A percentile compares a stretch with the other conserved stretches of the same genome.
Evolutionary conservation across 2,797 vertebrate species (phyloP).

Genomic region (Poeciliopsis turneri): DNA sequence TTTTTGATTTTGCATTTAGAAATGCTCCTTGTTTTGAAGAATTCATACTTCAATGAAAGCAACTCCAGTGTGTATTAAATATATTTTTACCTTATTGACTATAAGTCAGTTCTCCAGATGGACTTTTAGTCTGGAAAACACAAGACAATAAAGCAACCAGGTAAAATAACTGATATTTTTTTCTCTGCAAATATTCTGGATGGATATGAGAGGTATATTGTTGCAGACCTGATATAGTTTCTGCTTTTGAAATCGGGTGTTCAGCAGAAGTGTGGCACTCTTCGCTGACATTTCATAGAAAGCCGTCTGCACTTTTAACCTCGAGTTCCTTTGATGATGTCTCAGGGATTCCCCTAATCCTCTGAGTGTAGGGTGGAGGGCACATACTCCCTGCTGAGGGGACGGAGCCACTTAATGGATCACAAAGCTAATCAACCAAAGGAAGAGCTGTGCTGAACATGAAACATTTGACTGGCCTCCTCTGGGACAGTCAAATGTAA

Average conservation of each 20-base stretch:
- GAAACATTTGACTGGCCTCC: conserved; percentile 46
- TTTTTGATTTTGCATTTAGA: background rate
- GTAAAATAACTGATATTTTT: background rate
- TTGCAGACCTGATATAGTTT: background rate
- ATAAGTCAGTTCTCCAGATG: no score
- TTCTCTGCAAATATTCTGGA: background rate
- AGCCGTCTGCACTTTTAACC: conserved; percentile 58
- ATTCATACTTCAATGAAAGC: background rate
- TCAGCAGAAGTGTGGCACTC: conserved; percentile 22
- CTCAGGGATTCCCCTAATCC: conserved; percentile 74
- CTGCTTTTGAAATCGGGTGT: conserved; percentile 7
- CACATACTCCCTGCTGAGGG: conserved; percentile 59
- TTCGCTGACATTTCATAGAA: conserved; percentile 38
- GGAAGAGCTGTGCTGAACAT: conserved; percentile 60
- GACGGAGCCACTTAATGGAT: conserved; percentile 77
- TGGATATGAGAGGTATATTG: no score
- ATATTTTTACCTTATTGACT: no score
- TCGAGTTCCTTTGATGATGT: conserved; percentile 74
- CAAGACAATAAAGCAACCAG: background rate
- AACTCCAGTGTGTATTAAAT: no score
- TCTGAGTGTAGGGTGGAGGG: conserved; percentile 61
- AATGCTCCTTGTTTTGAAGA: background rate
- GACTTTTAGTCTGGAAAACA: no score
- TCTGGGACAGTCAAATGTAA: conserved; percentile 16
- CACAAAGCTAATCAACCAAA: conserved; percentile 78